Conservation (phyloP, 2,113 vertebrate genomes). For the Heteronetta atricapilla region DNA sequence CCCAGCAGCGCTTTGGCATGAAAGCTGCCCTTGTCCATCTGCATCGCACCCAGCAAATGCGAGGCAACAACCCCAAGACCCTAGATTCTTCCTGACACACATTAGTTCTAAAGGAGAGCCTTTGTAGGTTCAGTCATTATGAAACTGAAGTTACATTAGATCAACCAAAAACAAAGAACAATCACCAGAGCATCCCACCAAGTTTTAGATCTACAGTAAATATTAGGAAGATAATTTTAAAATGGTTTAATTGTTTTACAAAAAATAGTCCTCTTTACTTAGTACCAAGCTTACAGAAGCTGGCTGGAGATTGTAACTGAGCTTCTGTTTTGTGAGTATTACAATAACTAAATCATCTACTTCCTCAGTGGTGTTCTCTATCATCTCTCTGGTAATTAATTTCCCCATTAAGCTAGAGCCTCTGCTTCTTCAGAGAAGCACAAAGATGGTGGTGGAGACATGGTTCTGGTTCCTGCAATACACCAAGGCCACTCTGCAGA, state of each 20-base stretch:
- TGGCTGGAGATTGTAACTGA: background rate
- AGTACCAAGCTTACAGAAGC: background rate
- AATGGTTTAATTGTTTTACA: background rate
- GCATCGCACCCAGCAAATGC: background rate
- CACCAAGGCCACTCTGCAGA: background rate
- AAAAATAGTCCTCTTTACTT: background rate
- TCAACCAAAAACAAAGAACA: background rate
- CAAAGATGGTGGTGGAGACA: background rate
- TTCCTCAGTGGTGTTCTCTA: background rate
- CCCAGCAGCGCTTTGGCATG: slow-evolving; percentile 6
- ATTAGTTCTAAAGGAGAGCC: background rate
- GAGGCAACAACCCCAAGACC: background rate
- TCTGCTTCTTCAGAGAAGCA: background rate
- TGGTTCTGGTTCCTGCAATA: background rate
- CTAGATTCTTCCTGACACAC: background rate
- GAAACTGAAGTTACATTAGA: background rate
- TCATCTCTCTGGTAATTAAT: slow-evolving; percentile 33
- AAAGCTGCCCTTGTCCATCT: background rate
- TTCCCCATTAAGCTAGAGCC: background rate
- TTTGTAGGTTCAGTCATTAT: background rate
- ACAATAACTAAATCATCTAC: background rate
- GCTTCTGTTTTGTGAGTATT: background rate
- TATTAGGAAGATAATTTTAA: background rate
- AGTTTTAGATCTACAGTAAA: background rate
- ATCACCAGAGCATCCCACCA: background rate